Evolutionary conservation across 2,797 vertebrate genomes (phyloP).

Genomic region (Onychomys leucogaster): DNA sequence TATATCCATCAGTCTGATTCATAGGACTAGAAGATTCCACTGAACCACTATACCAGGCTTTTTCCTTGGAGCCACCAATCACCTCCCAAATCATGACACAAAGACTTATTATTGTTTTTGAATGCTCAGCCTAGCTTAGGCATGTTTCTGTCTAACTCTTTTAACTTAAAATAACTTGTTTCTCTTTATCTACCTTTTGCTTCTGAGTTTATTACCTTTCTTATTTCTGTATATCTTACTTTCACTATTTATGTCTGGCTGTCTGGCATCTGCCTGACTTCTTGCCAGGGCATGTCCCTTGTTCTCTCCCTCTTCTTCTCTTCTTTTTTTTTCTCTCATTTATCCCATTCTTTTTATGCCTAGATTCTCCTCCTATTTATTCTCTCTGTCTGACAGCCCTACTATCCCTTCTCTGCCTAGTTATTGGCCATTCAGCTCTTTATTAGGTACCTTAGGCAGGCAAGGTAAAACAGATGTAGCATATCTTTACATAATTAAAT

Average conservation of each 20-base stretch:
- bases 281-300: neutral
- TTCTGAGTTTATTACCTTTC: neutral
- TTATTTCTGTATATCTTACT: neutral
- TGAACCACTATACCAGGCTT: neutral
- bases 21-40: neutral
- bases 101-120: neutral
- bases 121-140: neutral
- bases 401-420: neutral
- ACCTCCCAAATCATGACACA: neutral
- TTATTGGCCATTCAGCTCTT: neutral
- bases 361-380: neutral
- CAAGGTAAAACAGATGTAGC: neutral
- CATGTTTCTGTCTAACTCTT: neutral
- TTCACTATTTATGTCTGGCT: neutral
- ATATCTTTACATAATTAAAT: neutral
- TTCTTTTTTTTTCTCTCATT: neutral
- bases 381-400: neutral
- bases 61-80: neutral
- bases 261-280: neutral
- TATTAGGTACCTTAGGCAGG: neutral
- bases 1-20: neutral
- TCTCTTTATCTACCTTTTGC: neutral
- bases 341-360: neutral
- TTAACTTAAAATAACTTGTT: neutral
- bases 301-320: neutral